Evolutionary conservation across 2,888 invertebrate genomes (phyloP).

Genomic region (Neoscelio sp.): DNA sequence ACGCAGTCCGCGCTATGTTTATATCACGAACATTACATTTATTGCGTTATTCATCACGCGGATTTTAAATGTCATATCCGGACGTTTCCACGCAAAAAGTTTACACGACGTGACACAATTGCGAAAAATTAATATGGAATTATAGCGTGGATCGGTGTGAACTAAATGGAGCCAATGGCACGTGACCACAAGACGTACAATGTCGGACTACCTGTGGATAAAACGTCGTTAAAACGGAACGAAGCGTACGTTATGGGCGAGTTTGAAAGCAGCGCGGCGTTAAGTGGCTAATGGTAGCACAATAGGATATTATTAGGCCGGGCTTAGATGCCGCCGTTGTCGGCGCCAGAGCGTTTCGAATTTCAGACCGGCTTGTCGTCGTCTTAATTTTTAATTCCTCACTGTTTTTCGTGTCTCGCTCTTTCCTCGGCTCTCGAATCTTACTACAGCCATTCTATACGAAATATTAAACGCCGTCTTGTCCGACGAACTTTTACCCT

Average conservation of each 20-base stretch:
- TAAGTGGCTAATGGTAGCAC: conserved; percentile 80
- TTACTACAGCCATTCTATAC: background rate
- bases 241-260: conserved; percentile 47
- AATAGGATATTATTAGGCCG: conserved; percentile 81
- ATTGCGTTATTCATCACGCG: background rate
- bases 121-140: background rate
- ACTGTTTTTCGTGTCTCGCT: conserved; percentile 11
- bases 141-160: background rate
- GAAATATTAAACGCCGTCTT: conserved; percentile 14
- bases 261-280: conserved; percentile 68
- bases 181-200: conserved; percentile 18
- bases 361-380: conserved; percentile 75
- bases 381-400: conserved; percentile 74
- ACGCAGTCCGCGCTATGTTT: conserved; percentile 10
- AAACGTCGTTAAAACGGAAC: conserved; percentile 47
- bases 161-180: conserved; percentile 10
- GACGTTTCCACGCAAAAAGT: too few species aligned
- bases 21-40: background rate
- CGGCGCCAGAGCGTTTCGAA: conserved; percentile 81
- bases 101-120: too few species aligned
- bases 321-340: conserved; percentile 74
- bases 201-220: conserved; percentile 32
- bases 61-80: too few species aligned
- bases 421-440: background rate
- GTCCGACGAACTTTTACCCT: conserved; percentile 13